Conservation (phyloP, 1,140 invertebrate genomes). For the Micrasema minimum region DNA sequence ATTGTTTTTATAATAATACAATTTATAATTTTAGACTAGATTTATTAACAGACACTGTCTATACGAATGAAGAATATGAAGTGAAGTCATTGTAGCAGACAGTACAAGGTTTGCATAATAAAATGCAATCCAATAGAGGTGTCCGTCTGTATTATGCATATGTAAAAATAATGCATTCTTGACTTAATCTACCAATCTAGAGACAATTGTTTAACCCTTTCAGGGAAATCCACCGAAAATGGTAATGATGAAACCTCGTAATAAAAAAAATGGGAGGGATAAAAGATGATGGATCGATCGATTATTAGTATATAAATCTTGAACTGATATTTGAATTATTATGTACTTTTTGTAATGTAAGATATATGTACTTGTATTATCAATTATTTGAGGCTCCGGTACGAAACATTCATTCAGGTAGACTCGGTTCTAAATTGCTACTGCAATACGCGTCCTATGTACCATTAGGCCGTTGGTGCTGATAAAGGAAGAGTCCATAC, state of each 20-base stretch:
- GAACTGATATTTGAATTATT: neutral
- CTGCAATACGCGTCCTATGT: too few species aligned
- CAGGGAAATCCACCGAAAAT: neutral
- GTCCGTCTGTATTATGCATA: neutral
- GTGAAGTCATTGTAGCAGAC: conserved; percentile 7
- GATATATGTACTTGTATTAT: neutral
- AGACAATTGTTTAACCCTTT: neutral
- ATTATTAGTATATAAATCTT: neutral
- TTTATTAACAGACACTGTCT: neutral
- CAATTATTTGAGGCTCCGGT: neutral
- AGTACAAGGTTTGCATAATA: conserved; percentile 16
- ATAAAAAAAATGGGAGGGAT: too few species aligned
- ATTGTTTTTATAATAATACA: neutral
- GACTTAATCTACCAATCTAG: conserved; percentile 6
- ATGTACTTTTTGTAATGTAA: neutral
- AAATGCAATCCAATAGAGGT: neutral
- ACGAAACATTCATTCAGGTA: too few species aligned
- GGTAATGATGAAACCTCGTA: neutral
- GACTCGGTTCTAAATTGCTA: too few species aligned
- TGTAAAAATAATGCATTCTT: conserved; percentile 14
- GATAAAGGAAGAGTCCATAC: too few species aligned
- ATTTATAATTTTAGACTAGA: neutral
- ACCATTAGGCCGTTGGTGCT: too few species aligned
- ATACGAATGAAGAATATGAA: conserved; percentile 19
- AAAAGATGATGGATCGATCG: too few species aligned